Base-by-base conservation (phyloP, 2,888 invertebrate genomes). In the Melipona beecheii region DNA sequence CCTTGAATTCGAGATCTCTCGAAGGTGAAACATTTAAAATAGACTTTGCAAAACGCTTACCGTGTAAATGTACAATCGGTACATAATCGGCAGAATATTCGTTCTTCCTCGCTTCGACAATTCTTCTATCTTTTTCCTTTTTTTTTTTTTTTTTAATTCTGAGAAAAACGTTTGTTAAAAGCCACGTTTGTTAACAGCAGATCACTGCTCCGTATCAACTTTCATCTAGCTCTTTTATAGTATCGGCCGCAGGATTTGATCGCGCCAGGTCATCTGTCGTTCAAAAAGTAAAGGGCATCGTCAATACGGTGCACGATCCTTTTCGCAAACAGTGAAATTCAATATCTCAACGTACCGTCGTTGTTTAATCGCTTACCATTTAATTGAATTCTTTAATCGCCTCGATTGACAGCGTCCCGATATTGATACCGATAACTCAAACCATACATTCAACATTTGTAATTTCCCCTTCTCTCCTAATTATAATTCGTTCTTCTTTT, bases 301-400 rank as follows among this genome's bases (percentile, higher is more conserved):
- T 13, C 52, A 27, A 27, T 49, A 85, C 78, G 92, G 92, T 90
- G 9, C 43, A 43, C 43, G 43, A 43, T 43, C 9, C 89, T 80
- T 72, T 75, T 66, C 75, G 87, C 81, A 92, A 92, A 92, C 89
- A 91, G 19, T 56, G 70, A 19, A 54, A 76, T 58, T 62, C 74
- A 86, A 91, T 91, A 90, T 85, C 72, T 62, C 80, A 31, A 72
- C 69, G 72, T 52, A 68, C 69, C 43, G 72, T 52, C 65, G 73
- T 13, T 21, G 49, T 68, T 68, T 54, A 70, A 69, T 75, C 64
- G 36, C 54, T 65, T 31, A 50, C 75, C 64, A 69, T 87, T 91
- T 92, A 89, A 90, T 87, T 91, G 85, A 87, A 92, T 54, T 91
- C 90, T 82, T 80, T 87, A 90, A 90, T 91, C 90, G 84, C 76